Evolutionary conservation across 2,888 invertebrate species (phyloP).

Genomic region (Elaeidobius kamerunicus): DNA sequence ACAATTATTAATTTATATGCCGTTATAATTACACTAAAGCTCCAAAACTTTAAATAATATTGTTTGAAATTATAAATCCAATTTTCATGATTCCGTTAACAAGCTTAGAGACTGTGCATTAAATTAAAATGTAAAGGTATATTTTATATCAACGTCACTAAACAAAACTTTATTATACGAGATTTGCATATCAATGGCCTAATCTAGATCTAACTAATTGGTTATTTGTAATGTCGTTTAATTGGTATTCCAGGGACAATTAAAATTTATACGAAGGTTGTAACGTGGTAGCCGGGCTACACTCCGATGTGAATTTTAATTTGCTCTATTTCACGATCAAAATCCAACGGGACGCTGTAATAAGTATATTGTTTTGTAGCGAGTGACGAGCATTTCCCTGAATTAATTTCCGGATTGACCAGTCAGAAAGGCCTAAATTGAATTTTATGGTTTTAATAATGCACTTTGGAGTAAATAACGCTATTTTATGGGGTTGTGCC

Average conservation of each 20-base stretch:
- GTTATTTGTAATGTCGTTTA: constrained; percentile 22
- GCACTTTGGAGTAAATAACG: background rate
- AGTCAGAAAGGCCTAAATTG: constrained; percentile 3
- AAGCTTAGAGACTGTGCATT: too few relatives aligned
- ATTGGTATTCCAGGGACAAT: constrained; percentile 21
- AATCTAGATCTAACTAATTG: constrained; percentile 20
- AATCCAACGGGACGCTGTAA: constrained; percentile 1
- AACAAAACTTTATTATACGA: background rate
- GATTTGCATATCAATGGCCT: constrained; percentile 19
- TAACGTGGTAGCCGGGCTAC: background rate
- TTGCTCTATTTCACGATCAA: constrained; percentile 10
- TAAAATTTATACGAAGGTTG: constrained; percentile 21
- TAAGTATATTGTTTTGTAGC: constrained; percentile 10
- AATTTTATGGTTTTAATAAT: constrained; percentile 13
- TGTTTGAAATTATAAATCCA: too few relatives aligned
- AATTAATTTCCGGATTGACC: constrained; percentile 3
- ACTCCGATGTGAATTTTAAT: constrained; percentile 14
- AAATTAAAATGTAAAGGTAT: background rate
- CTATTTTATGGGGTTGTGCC: background rate
- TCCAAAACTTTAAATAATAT: too few relatives aligned
- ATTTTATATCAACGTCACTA: background rate
- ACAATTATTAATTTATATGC: too few relatives aligned
- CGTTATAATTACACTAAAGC: too few relatives aligned
- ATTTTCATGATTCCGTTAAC: too few relatives aligned
- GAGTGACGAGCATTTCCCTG: constrained; percentile 2